phyloP scores from a whole-genome alignment of 1,140 invertebrate species.

The Drosophila quadrilineata region DNA sequence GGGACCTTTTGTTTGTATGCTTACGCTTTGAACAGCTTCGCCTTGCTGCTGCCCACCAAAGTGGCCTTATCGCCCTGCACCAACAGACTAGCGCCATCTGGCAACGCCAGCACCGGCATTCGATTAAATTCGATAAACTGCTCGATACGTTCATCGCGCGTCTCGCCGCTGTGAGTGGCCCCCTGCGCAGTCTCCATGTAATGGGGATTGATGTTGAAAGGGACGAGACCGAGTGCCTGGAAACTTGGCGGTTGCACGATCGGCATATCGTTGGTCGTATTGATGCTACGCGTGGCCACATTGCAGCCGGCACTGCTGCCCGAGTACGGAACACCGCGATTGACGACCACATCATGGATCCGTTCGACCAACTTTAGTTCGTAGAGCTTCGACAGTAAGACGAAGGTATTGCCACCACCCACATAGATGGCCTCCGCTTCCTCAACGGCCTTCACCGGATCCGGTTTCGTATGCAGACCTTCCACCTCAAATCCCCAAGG shows the following conservation, averaged over 20 bases:
- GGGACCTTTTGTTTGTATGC: conserved; percentile 38
- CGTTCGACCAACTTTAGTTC: conserved; percentile 85
- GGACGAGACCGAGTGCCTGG: conserved; percentile 87
- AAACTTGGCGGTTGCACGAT: conserved; percentile 90
- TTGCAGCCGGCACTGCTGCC: conserved; percentile 92
- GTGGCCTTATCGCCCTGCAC: conserved; percentile 84
- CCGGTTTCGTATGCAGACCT: conserved; percentile 84
- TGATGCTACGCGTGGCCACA: conserved; percentile 89
- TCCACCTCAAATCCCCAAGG: conserved; percentile 86
- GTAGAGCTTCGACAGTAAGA: conserved; percentile 87
- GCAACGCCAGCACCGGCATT: conserved; percentile 86
- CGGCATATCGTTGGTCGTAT: conserved; percentile 91
- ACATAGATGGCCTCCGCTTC: conserved; percentile 88
- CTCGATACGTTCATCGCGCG: conserved; percentile 86
- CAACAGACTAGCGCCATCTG: conserved; percentile 87
- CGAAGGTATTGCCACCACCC: conserved; percentile 91
- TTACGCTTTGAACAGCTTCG: conserved; percentile 86
- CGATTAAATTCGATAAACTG: conserved; percentile 86
- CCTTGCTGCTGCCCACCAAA: conserved; percentile 84
- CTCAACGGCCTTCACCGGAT: conserved; percentile 84
- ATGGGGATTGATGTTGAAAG: conserved; percentile 94
- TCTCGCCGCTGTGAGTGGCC: conserved; percentile 89
- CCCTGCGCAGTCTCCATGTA: conserved; percentile 86
- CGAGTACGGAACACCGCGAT: conserved; percentile 88
- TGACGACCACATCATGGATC: conserved; percentile 85